Evolutionary conservation across 2,797 vertebrate species (phyloP).

Genomic region (Macropodus opercularis): DNA sequence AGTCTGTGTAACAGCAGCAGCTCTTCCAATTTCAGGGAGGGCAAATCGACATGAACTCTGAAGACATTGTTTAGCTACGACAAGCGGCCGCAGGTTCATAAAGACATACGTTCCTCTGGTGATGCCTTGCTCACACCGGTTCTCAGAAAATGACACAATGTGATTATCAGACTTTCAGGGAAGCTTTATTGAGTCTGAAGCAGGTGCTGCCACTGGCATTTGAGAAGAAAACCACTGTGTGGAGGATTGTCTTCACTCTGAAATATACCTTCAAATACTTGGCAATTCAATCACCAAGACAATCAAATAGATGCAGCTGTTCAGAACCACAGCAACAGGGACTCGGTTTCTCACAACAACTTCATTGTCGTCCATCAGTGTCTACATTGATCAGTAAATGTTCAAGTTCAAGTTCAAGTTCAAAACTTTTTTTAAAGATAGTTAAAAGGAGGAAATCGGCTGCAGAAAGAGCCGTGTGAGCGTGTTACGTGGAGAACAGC

Average conservation of each 20-base stretch:
- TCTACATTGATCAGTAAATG: no score
- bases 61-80: neutral
- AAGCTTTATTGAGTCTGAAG: constrained; percentile 9
- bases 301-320: neutral
- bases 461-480: no score
- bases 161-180: constrained; percentile 13
- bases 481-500: no score
- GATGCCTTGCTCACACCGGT: constrained; percentile 5
- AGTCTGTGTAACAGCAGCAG: constrained; percentile 5
- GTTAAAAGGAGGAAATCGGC: no score
- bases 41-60: neutral
- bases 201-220: neutral
- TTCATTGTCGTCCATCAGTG: neutral
- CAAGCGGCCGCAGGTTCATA: neutral
- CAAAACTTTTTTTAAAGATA: no score
- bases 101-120: constrained; percentile 8
- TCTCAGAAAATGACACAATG: constrained; percentile 12
- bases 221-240: neutral
- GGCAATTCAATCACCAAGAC: neutral
- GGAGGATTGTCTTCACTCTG: neutral
- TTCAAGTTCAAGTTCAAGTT: no score
- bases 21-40: neutral
- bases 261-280: neutral
- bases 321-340: no score
- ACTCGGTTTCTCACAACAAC: neutral